phyloP scores from a whole-genome alignment of 2,113 vertebrate species.

The Struthio camelus region DNA sequence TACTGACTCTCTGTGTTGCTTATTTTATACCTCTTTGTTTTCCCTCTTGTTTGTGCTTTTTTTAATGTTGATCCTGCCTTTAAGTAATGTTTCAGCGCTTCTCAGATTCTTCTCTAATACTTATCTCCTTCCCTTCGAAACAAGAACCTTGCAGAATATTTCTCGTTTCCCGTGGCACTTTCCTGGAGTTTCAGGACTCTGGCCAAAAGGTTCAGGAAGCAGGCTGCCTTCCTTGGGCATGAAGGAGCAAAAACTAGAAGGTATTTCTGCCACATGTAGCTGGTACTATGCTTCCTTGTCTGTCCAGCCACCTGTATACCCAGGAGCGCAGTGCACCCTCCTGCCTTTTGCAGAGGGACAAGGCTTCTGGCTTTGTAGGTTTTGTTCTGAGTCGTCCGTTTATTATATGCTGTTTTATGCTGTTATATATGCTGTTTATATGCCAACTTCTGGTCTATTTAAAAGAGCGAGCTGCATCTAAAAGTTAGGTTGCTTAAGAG shows the following conservation, averaged over 20 bases:
- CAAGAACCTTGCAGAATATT: not conserved
- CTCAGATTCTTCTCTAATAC: not conserved
- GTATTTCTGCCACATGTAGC: conserved; percentile 9
- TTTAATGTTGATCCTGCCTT: not conserved
- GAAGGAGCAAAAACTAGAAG: not conserved
- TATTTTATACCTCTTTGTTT: not conserved
- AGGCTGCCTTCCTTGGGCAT: conserved; percentile 1
- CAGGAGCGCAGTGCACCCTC: conserved; percentile 30
- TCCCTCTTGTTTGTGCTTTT: not conserved
- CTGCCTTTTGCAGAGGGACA: not conserved
- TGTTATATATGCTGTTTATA: not conserved
- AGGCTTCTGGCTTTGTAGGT: not conserved
- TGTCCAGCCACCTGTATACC: conserved; percentile 50
- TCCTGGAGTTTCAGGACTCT: not conserved
- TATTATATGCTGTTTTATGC: not conserved
- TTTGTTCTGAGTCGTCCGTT: not conserved
- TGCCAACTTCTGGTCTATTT: conserved; percentile 11
- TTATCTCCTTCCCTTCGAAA: not conserved
- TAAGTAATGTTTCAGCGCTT: not conserved
- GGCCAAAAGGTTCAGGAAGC: not conserved
- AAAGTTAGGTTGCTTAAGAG: conserved; percentile 7
- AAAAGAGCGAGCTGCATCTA: conserved; percentile 22
- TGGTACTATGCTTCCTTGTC: not conserved
- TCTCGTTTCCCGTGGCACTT: not conserved
- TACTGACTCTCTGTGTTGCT: not conserved